Evolutionary conservation across 1,140 invertebrate species (phyloP).

Genomic region (Delia radicum): DNA sequence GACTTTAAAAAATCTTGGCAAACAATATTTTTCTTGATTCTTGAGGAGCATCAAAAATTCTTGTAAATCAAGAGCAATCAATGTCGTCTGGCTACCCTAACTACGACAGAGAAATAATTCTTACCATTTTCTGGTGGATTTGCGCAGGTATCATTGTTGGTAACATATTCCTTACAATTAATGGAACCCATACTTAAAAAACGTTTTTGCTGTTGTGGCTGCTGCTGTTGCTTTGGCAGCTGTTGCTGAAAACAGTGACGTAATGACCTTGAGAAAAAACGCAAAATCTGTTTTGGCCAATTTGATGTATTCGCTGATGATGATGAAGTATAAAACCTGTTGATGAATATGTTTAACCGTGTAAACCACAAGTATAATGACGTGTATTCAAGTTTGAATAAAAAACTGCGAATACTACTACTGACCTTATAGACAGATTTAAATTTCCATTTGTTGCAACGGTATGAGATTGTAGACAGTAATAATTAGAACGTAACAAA

Average conservation of each 20-base stretch:
- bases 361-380: not conserved
- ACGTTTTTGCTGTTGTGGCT: not conserved
- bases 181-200: conserved; percentile 11
- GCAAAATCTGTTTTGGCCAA: not conserved
- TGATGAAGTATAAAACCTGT: conserved; percentile 4
- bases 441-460: conserved; percentile 8
- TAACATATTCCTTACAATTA: conserved; percentile 22
- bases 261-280: conserved; percentile 7
- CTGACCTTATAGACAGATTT: conserved; percentile 6
- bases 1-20: too few relatives aligned
- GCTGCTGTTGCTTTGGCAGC: not conserved
- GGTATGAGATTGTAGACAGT: not conserved
- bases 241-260: not conserved
- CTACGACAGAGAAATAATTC: not conserved
- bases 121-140: not conserved
- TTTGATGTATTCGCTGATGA: not conserved
- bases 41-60: too few relatives aligned
- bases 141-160: not conserved
- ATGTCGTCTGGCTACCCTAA: too few relatives aligned
- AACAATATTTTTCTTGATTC: too few relatives aligned
- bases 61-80: too few relatives aligned
- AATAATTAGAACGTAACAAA: not conserved
- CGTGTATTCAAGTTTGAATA: not conserved
- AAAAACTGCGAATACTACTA: not conserved
- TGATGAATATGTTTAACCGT: not conserved